Percentiles rank a stretch among this genome's conserved stretches.
These are phyloP conservation scores for Hydrolagus affinis DNA, from an alignment of 2,113 vertebrate species.

Conservation along the genomic window DNA sequence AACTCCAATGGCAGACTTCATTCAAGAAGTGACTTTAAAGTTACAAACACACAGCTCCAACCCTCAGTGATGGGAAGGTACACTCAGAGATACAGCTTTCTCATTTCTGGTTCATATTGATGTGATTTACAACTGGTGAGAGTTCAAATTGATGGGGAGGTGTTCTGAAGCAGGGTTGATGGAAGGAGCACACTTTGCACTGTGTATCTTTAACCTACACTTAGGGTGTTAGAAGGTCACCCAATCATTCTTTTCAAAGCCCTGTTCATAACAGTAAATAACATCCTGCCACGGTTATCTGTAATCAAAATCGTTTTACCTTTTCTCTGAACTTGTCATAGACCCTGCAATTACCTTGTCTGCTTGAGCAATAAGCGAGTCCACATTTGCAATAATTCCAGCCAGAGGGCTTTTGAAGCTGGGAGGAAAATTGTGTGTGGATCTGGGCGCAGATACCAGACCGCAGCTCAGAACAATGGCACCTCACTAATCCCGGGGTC, in stretches of 20 bases:
- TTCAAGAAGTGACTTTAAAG: conserved; percentile 1
- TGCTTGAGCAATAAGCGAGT: conserved; percentile 6
- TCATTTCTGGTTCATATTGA: background rate
- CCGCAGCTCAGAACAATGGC: background rate
- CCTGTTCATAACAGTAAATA: conserved; percentile 23
- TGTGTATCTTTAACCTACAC: background rate
- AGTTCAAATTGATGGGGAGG: background rate
- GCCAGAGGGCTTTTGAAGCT: conserved; percentile 17
- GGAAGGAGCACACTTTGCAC: background rate
- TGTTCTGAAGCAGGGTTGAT: background rate
- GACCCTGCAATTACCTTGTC: conserved; percentile 30
- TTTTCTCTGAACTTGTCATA: conserved; percentile 31
- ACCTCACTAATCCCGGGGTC: background rate
- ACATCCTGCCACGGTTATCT: conserved; percentile 24
- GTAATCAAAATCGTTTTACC: conserved; percentile 23
- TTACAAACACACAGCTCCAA: background rate
- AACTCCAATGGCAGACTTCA: too few relatives aligned
- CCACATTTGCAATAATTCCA: conserved; percentile 8
- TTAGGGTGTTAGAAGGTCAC: conserved; percentile 11
- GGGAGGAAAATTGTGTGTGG: background rate
- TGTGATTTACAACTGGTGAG: background rate
- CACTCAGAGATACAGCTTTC: background rate
- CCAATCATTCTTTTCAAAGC: conserved; percentile 23
- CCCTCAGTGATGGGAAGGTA: too few relatives aligned
- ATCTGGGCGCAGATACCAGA: background rate